A percentile compares a stretch with the other conserved stretches of the same genome.
Conservation (phyloP, 2,113 vertebrate genomes). For the Oenanthe oenanthe region DNA sequence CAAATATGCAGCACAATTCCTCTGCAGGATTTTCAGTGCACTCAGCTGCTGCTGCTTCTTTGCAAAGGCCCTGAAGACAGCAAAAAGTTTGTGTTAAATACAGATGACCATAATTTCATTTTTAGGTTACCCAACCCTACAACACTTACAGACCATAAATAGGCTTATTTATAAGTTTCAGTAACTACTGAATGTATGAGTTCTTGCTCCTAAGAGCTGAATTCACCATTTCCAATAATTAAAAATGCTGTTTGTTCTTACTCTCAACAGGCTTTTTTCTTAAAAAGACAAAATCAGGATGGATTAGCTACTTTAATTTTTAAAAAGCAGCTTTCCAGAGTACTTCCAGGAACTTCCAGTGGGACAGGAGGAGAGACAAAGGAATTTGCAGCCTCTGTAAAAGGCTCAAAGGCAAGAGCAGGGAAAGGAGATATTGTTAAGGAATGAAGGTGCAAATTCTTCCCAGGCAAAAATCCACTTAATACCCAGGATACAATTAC, state of each 20-base stretch:
- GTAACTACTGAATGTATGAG: not conserved
- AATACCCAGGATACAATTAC: not conserved
- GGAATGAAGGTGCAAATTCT: not conserved
- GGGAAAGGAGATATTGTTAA: not conserved
- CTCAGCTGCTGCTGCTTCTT: slow-evolving; percentile 98
- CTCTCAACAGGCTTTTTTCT: not conserved
- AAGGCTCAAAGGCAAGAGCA: not conserved
- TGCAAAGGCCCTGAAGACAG: slow-evolving; percentile 86
- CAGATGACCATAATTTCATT: not conserved
- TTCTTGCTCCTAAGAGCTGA: not conserved
- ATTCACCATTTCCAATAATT: not conserved
- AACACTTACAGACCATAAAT: not conserved
- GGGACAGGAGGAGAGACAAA: not conserved
- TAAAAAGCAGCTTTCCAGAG: not conserved
- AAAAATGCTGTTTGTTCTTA: not conserved
- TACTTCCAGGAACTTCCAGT: not conserved
- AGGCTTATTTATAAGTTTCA: not conserved
- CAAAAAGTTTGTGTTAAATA: not conserved
- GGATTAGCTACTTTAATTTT: not conserved
- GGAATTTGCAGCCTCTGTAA: not conserved
- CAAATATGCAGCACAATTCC: slow-evolving; percentile 95
- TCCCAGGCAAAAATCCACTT: not conserved
- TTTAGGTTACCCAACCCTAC: not conserved
- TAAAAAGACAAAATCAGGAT: not conserved
- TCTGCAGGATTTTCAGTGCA: slow-evolving; percentile 95